Conservation (phyloP, 2,113 vertebrate species). For the Brachirus orientalis region DNA sequence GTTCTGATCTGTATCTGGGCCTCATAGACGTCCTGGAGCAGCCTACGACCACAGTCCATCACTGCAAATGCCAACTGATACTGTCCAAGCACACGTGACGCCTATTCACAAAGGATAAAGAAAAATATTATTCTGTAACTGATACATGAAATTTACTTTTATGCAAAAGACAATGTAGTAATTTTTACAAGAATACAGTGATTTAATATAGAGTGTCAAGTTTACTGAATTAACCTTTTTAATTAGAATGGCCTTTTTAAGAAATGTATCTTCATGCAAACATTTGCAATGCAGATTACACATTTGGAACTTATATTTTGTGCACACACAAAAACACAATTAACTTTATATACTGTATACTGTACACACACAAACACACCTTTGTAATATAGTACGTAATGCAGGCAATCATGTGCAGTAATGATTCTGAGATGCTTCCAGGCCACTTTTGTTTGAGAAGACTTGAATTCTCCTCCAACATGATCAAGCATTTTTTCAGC, state of each 20-base stretch:
- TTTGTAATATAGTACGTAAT: constrained; percentile 88
- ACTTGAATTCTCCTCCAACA: constrained; percentile 86
- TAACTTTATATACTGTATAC: too few species aligned
- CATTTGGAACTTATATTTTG: neutral
- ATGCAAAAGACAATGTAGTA: too few species aligned
- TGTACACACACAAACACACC: constrained; percentile 79
- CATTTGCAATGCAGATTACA: too few species aligned
- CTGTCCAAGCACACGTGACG: constrained; percentile 83
- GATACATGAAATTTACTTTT: too few species aligned
- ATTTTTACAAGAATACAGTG: neutral
- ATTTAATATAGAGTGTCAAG: too few species aligned
- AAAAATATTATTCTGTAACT: too few species aligned
- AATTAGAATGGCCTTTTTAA: too few species aligned
- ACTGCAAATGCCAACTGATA: constrained; percentile 81
- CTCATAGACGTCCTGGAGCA: constrained; percentile 78
- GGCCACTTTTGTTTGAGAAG: constrained; percentile 78
- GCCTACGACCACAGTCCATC: constrained; percentile 85
- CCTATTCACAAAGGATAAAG: constrained; percentile 76
- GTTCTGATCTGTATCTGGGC: constrained; percentile 32
- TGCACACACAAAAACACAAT: neutral
- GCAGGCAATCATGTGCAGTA: constrained; percentile 93
- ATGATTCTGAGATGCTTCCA: constrained; percentile 76
- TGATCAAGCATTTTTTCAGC: constrained; percentile 88
- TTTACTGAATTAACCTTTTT: too few species aligned
- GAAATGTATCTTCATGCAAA: too few species aligned